Evolutionary conservation across 1,140 invertebrate species (phyloP), one percentile per base, ranked within the genome.

Genomic region (Hirudo medicinalis): DNA sequence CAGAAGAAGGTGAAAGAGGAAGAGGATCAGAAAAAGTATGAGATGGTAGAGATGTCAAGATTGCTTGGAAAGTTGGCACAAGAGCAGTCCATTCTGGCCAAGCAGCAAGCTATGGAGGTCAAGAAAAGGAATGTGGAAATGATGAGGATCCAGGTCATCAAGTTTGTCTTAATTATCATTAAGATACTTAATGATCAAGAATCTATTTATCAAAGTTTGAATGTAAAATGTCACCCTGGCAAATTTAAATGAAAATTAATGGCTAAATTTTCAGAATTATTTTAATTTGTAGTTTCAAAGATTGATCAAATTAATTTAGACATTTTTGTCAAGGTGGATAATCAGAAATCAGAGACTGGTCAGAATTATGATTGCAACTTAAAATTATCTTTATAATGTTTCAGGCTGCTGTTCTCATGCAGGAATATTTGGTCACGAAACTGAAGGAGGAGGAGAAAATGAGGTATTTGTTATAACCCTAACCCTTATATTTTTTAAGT

Each of bases 391-490:
- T 25, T 2, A 20, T n/a, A 57, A 20, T 25, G 22, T 13, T 63
- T 63, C 29, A 63, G 57, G 57, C 57, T 6, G 57, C 57, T 19
- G 22, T 11, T 63, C 57, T 63, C 57, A 63, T 63, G 57, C 57
- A 63, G 29, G 57, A 63, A 63, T 63, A 25, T 63, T 25, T 63
- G 57, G 57, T 63, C 22, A 63, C 11, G 4, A 63, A 63, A 32
- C 29, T 63, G 57, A 63, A 11, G 17, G 57, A 63, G 29, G 57
- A 63, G 57, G 57, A 63, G 29, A 63, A 63, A 15, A 63, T 63
- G 57, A 63, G 57, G 57, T 63, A 11, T 1, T 32, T 63, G 11
- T 63, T 63, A 6, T 2, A n/a, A 3, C n/a, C n/a, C n/a, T n/a
- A n/a, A n/a, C n/a, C n/a, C n/a, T n/a, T n/a, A n/a, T n/a, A n/a